Conservation (phyloP, 2,888 invertebrate species). For the Ichneumon xanthorius region DNA sequence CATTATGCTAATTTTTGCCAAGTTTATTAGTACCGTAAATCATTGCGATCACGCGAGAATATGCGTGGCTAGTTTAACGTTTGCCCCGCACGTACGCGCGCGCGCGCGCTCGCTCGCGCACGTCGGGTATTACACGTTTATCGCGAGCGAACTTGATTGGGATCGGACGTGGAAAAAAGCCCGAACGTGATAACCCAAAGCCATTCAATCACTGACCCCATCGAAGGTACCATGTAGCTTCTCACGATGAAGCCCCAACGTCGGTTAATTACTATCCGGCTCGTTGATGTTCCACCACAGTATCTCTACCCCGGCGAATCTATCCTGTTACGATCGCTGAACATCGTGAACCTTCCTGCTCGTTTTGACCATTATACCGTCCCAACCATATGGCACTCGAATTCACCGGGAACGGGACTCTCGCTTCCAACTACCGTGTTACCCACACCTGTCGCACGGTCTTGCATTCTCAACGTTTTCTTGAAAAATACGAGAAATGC, state of each 20-base stretch:
- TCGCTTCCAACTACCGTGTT: slow-evolving; percentile 75
- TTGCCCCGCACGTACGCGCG: not conserved
- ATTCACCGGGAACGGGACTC: slow-evolving; percentile 43
- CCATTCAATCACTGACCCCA: slow-evolving; percentile 33
- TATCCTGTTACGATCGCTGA: slow-evolving; percentile 75
- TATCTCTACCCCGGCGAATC: slow-evolving; percentile 31
- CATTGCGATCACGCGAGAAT: slow-evolving; percentile 64
- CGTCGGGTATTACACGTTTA: slow-evolving; percentile 8
- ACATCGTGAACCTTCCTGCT: slow-evolving; percentile 59
- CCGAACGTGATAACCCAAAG: slow-evolving; percentile 20
- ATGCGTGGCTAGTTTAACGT: slow-evolving; percentile 35
- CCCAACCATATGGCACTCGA: slow-evolving; percentile 77
- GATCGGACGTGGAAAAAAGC: not conserved
- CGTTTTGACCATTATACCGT: slow-evolving; percentile 49
- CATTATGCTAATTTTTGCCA: slow-evolving; percentile 80
- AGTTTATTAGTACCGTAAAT: slow-evolving; percentile 80
- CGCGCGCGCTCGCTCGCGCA: not conserved
- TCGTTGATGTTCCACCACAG: slow-evolving; percentile 33
- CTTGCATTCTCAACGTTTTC: slow-evolving; percentile 31
- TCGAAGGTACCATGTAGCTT: slow-evolving; percentile 24
- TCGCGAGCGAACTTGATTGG: slow-evolving; percentile 38
- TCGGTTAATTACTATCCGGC: slow-evolving; percentile 26
- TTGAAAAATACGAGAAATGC: slow-evolving; percentile 20
- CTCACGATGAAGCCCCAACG: slow-evolving; percentile 39
- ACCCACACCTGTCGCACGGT: slow-evolving; percentile 76